Evolutionary conservation across 2,888 invertebrate species (phyloP), one percentile per base, ranked within the genome.

Genomic region (Drosophila niveifrons): DNA sequence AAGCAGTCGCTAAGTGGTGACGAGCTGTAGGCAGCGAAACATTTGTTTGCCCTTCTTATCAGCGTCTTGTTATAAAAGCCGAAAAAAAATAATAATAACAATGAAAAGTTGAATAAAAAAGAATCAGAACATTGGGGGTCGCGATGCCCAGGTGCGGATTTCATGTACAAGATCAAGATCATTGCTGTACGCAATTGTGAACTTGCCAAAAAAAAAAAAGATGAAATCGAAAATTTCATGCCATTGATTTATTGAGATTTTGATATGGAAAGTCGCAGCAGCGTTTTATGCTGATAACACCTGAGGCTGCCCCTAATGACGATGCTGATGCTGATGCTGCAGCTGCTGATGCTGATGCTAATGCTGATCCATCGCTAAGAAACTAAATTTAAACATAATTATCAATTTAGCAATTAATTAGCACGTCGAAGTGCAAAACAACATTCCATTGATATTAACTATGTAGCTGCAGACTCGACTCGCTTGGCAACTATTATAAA

Each of bases 321-420:
- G 44, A 51, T 47, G 46, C 28, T 62, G 9, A 15, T 15, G 13
- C 17, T 11, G 23, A 11, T 13, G 39, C 36, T 17, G 15, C 15
- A 3, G 15, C 2, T 39, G 31, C 10, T 31, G 52, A 29, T 29
- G 52, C 29, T n/a, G 61, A 29, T 63, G 63, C 70, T 57, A 66
- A 52, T 65, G 71, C 18, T 53, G 3, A 23, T 41, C 15, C 13
- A 15, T 7, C 13, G 8, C 11, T 8, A 13, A 67, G 23, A 73
- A 75, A 59, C 55, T 57, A 75, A 76, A 66, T 75, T 66, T 66
- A 76, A 76, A 71, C 47, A 72, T 56, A 71, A 66, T 66, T 75
- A 73, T 73, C 73, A 73, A 43, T 75, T 72, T 72, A 29, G 70
- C 65, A 65, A 61, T 65, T 74, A 74, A 74, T 74, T 74, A 57